Evolutionary conservation across 1,140 invertebrate species (phyloP), one percentile per base, ranked within the genome.

Genomic region (Leptinotarsa defecta): DNA sequence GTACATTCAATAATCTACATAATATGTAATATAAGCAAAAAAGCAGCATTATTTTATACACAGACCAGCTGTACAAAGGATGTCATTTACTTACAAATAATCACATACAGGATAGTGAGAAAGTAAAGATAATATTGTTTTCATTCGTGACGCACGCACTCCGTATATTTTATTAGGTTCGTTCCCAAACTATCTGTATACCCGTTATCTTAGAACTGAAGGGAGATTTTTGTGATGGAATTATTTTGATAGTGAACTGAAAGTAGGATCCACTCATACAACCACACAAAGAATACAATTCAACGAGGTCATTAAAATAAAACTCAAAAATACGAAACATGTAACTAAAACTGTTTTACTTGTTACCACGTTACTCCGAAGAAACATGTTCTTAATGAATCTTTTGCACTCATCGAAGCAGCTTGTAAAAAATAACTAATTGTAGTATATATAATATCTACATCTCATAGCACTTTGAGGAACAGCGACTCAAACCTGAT

Each of bases 1-100:
- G 64, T 77, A 77, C 76, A 77, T 48, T 77, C 68, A 74, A 77
- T 71, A 67, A 65, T 74, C 73, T 75, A 77, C 74, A 74, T 61
- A 74, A 48, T 67, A 65, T 52, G 5, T 52, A 24, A 24, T 65
- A 77, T 77, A 77, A 77, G 76, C 76, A 75, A 73, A 68, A 43
- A 77, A 75, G 69, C 73, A n/a, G n/a, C n/a, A n/a, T n/a, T n/a
- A n/a, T n/a, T n/a, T n/a, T n/a, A n/a, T n/a, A n/a, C 71, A 74
- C 68, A 76, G 71, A 77, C 68, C 57, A 24, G 62, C 15, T 61
- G 27, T 71, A 71, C 70, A 71, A 24, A 61, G 57, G 57, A 71
- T 24, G 70, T 71, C 63, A 71, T 61, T 71, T 27, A 70, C 34
- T 49, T 70, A 43, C 34, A 49, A 70, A 70, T 48, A 70, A 48